Conservation (phyloP, 23 tunicate species). For the Halocynthia roretzi region DNA sequence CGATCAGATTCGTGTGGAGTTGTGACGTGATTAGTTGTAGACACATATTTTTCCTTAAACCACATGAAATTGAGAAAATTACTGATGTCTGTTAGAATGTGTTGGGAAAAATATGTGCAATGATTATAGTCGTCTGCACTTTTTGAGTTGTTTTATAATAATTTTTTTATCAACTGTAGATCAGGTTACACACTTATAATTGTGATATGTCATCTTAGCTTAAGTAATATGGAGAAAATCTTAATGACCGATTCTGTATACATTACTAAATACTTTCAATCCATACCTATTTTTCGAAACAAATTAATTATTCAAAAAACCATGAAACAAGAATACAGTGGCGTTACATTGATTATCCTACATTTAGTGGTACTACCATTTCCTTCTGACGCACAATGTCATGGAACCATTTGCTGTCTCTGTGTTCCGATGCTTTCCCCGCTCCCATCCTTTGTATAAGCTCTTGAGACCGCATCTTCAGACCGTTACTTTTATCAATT, state of each 20-base stretch:
- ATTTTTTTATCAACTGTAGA: too few species aligned
- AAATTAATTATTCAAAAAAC: too few species aligned
- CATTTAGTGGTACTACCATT: constrained; percentile 24
- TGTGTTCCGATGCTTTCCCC: constrained; percentile 38
- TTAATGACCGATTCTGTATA: too few species aligned
- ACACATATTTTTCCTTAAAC: neutral
- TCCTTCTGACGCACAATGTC: constrained; percentile 25
- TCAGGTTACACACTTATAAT: too few species aligned
- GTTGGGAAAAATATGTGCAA: too few species aligned
- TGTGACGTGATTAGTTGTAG: neutral
- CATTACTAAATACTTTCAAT: too few species aligned
- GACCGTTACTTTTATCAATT: constrained; percentile 36
- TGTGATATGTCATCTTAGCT: too few species aligned
- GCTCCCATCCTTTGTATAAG: constrained; percentile 58
- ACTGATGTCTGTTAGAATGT: too few species aligned
- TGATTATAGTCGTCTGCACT: too few species aligned
- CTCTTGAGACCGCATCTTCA: constrained; percentile 51
- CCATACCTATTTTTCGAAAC: too few species aligned
- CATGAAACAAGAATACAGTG: neutral
- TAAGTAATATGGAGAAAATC: neutral
- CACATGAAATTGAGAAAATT: too few species aligned
- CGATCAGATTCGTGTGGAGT: neutral
- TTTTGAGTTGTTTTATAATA: too few species aligned
- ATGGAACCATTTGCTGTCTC: constrained; percentile 47
- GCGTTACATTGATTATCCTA: neutral